phyloP scores from a whole-genome alignment of 2,888 invertebrate genomes.

The Melanotus villosus region DNA sequence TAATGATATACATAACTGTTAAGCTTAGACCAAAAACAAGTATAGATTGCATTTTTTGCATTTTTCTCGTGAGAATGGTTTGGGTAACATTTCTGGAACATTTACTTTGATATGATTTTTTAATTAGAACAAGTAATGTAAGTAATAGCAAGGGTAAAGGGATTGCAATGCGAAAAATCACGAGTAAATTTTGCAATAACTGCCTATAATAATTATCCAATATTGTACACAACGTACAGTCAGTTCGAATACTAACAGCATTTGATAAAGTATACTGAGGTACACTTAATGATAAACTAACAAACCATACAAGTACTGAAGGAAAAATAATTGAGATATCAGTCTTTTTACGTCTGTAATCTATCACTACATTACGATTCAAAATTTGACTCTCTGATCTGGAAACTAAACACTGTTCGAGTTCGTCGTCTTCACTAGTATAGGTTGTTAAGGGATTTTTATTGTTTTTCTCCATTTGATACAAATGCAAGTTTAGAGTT shows the following conservation, averaged over 20 bases:
- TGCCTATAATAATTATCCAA: constrained; percentile 70
- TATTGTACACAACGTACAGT: constrained; percentile 69
- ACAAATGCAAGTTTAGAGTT: constrained; percentile 70
- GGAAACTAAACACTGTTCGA: constrained; percentile 61
- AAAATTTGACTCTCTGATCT: constrained; percentile 66
- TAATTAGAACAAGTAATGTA: constrained; percentile 57
- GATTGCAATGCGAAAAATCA: constrained; percentile 60
- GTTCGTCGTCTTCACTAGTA: constrained; percentile 55
- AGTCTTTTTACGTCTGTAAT: constrained; percentile 69
- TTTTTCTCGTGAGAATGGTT: constrained; percentile 59
- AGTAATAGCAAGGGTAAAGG: constrained; percentile 59
- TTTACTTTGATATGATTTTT: constrained; percentile 58
- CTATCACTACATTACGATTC: constrained; percentile 71
- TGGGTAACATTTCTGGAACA: constrained; percentile 54
- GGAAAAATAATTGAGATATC: constrained; percentile 71
- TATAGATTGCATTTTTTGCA: constrained; percentile 56
- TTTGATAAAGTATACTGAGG: constrained; percentile 73
- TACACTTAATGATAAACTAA: constrained; percentile 73
- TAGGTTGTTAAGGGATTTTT: constrained; percentile 61
- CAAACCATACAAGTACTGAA: constrained; percentile 73
- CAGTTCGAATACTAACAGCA: constrained; percentile 66
- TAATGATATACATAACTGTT: constrained; percentile 58
- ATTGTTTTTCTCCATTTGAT: constrained; percentile 63
- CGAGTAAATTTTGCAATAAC: constrained; percentile 59
- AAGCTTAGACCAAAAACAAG: constrained; percentile 60